Evolutionary conservation across 1,140 invertebrate genomes (phyloP), one percentile per base, ranked within the genome.

Genomic region (Heliothis subflexa): DNA sequence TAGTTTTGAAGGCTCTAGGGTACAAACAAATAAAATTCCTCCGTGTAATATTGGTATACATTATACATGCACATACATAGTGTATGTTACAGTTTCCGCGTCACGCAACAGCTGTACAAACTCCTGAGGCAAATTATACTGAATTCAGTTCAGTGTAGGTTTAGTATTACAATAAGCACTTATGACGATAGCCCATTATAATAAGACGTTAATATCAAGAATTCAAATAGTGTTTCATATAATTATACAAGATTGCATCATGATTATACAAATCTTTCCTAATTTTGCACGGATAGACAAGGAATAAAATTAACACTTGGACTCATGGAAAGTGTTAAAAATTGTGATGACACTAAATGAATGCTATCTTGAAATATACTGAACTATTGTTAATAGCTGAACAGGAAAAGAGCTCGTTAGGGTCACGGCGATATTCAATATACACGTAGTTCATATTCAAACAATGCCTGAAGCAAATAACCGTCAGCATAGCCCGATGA

Each of bases 51-150:
- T 16, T 18, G 9, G 54, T 59, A 59, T 59, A 57, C 7, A n/a
- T n/a, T n/a, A 10, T 59, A 62, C 50, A n/a, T 54, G 1, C 14
- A 21, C 12, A 3, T 68, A 68, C 12, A 18, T 68, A 70, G 9
- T 21, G 14, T 52, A 33, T 70, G 11, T 70, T 14, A 52, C 14
- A 70, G 45, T 13, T 50, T 33, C 1, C 25, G 18, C 66, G 66
- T 70, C 66, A 70, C 45, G 25, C 5, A 45, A 47, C 66, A 70
- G 45, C 66, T 70, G 66, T 52, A 18, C 21, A 70, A 70, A 64
- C 13, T 64, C 2, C 33, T 40, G 10, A 3, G 9, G n/a, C 33
- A 13, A 64, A 25, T 21, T 59, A 70, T 21, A 52, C 18, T 2
- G 45, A 45, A 40, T 68, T 68, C 64, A 68, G n/a, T n/a, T n/a